These are phyloP conservation scores for Threskiornis aethiopicus DNA, from an alignment of 2,797 vertebrate genomes.

Conservation along the genomic window DNA sequence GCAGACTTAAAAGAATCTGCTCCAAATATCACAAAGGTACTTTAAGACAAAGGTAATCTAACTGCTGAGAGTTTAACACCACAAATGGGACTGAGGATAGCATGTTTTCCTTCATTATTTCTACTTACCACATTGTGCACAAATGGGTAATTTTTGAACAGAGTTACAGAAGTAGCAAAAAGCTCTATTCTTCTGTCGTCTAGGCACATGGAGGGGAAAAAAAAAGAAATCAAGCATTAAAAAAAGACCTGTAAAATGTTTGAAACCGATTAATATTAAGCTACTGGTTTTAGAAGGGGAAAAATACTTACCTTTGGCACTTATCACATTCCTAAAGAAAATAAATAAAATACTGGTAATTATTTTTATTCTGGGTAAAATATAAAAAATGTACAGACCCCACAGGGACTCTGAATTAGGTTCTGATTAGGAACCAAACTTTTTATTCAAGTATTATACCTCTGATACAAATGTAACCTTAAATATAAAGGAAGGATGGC, in stretches of 20 bases:
- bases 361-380: conserved; percentile 32
- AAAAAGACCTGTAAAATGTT: not conserved
- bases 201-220: conserved; percentile 57
- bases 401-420: not conserved
- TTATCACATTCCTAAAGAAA: conserved; percentile 93
- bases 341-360: conserved; percentile 12
- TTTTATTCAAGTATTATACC: not conserved
- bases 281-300: not conserved
- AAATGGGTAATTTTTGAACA: conserved; percentile 94
- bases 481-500: not conserved
- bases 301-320: conserved; percentile 89
- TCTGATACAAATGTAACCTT: not conserved
- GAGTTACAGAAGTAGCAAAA: conserved; percentile 97
- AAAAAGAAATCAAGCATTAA: conserved; percentile 5
- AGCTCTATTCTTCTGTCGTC: conserved; percentile 96
- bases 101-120: not conserved
- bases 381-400: not conserved
- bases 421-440: not conserved
- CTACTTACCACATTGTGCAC: conserved; percentile 95
- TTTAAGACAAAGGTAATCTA: not conserved
- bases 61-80: not conserved
- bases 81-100: not conserved
- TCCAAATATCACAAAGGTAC: not conserved
- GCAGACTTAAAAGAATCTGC: not conserved
- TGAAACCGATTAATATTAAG: not conserved